Evolutionary conservation across 2,797 vertebrate genomes (phyloP), one percentile per base, ranked within the genome.

Genomic region (Urocyon cinereoargenteus): DNA sequence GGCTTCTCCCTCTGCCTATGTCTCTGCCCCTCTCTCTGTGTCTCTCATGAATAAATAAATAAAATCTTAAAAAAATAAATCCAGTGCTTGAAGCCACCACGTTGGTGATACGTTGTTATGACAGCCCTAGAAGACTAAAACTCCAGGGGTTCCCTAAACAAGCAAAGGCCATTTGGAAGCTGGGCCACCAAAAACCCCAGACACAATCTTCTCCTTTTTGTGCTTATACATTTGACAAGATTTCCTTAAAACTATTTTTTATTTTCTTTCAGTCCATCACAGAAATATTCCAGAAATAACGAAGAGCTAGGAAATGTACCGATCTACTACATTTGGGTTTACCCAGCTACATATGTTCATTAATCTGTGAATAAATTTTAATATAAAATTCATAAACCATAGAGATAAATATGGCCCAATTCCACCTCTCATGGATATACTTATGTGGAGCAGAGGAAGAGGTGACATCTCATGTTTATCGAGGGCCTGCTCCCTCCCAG

Each of bases 191-290:
- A 36, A 49, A 18, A 55, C 24, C 57, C 31, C 83, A 28, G 62
- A 53, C 1, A 19, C 18, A 16, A 5, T 3, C 77, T 94, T 79
- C 73, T 75, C 34, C 34, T 87, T 28, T 81, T 26, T 73, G n/a
- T n/a, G 14, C 61, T 66, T 78, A 75, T 3, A 24, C 45, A 6
- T 7, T 51, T 53, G 53, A 57, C 55, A 77, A 72, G 51, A 18
- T 84, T 85, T 93, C 77, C 70, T 93, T 81, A 18, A 78, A 93
- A 59, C 31, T 59, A 24, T 31, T 87, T 79, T 78, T 86, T 10
- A 19, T 31, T 19, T 26, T 28, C 90, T 88, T 94, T 86, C 61
- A 82, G 26, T 78, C 34, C 18, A 28, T 86, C 57, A 24, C 26
- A 62, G 66, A 83, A 94, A 57, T 83, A 83, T 53, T 91, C 77